Percentiles rank a stretch among this genome's conserved stretches.
These are phyloP conservation scores for Acrocephalus arundinaceus DNA, from an alignment of 2,113 vertebrate species.

Conservation along the genomic window DNA sequence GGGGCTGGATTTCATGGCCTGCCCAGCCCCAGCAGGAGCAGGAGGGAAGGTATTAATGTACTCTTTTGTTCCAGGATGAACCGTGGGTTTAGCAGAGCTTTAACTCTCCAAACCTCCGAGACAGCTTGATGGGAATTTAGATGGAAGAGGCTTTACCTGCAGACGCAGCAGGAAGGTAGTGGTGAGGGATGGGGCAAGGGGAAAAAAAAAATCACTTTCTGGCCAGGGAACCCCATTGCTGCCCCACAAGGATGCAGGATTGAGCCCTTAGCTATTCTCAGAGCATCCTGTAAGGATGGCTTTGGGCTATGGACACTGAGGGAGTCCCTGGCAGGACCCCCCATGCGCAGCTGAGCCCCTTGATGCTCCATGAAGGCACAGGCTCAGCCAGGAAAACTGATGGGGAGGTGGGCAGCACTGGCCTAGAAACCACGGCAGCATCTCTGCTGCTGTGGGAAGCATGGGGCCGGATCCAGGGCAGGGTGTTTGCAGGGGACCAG, in stretches of 20 bases:
- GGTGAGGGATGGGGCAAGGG: not conserved
- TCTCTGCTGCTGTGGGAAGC: not conserved
- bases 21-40: not conserved
- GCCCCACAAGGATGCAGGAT: not conserved
- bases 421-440: not conserved
- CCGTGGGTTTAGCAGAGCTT: not conserved
- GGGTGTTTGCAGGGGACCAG: not conserved
- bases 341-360: not conserved
- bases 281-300: not conserved
- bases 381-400: not conserved
- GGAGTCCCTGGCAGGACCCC: not conserved
- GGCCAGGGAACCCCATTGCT: rapidly evolving
- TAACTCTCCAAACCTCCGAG: not conserved
- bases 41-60: not conserved
- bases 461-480: not conserved
- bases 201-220: not conserved
- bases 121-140: not conserved
- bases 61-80: conserved; percentile 42
- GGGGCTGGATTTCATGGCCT: not conserved
- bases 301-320: not conserved
- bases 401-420: not conserved
- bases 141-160: not conserved
- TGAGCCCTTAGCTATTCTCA: not conserved
- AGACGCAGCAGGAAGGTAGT: not conserved
- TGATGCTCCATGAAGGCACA: not conserved